Evolutionary conservation across 2,113 vertebrate species (phyloP).

Genomic region (Nansenia antarctica): DNA sequence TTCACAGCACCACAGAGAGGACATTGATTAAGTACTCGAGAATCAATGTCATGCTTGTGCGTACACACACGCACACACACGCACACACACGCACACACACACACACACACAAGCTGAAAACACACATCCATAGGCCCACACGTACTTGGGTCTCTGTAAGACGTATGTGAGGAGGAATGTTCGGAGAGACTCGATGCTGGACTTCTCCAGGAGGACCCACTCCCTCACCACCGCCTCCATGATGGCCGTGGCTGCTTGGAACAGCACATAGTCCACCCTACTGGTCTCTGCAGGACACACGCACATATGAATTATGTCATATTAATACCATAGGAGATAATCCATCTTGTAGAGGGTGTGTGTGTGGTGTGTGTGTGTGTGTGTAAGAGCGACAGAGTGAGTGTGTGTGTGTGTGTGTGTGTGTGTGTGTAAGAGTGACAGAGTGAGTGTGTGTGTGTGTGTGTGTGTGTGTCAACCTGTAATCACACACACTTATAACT

Average conservation of each 20-base stretch:
- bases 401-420: too few species aligned
- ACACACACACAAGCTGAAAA: too few species aligned
- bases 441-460: too few species aligned
- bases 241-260: slow-evolving; percentile 96
- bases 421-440: too few species aligned
- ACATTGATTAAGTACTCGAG: neutral
- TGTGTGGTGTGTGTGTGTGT: too few species aligned
- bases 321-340: too few species aligned
- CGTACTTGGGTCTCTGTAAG: slow-evolving; percentile 96
- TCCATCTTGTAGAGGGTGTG: too few species aligned
- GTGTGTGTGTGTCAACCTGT: too few species aligned
- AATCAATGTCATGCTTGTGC: neutral
- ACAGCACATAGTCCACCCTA: slow-evolving; percentile 99
- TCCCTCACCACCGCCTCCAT: slow-evolving; percentile 99
- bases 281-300: slow-evolving; percentile 77
- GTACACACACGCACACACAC: neutral
- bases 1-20: neutral
- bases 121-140: too few species aligned
- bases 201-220: slow-evolving; percentile 97
- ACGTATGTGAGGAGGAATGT: slow-evolving; percentile 98
- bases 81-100: slow-evolving; percentile 9
- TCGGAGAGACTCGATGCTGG: slow-evolving; percentile 92
- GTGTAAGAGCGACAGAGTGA: too few species aligned
- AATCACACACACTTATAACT: neutral
- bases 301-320: too few species aligned